Evolutionary conservation across 92 coral and sea anemone genomes (phyloP).

Genomic region (Parazoanthus swiftii): DNA sequence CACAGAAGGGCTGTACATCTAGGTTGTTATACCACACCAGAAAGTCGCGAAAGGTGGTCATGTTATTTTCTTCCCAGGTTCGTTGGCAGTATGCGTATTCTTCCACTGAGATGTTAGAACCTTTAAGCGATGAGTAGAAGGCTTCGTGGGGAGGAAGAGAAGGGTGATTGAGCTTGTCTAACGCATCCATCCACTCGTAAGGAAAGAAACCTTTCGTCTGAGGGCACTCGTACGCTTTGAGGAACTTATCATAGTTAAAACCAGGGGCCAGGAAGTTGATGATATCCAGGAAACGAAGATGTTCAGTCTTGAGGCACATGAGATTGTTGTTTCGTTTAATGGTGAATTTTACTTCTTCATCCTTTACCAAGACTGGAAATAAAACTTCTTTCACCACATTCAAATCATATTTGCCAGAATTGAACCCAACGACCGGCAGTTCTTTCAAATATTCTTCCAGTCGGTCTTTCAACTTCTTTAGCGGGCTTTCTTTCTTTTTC

Average conservation of each 20-base stretch:
- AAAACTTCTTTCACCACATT: conserved; percentile 38
- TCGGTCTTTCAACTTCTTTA: conserved; percentile 25
- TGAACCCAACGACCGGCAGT: conserved; percentile 53
- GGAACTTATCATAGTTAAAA: conserved; percentile 53
- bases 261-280: conserved; percentile 64
- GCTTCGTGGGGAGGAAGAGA: too few species aligned
- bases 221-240: conserved; percentile 54
- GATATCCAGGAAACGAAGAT: conserved; percentile 56
- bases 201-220: neutral
- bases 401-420: conserved; percentile 55
- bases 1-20: conserved; percentile 36
- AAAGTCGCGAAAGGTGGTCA: neutral
- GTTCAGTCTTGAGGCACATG: conserved; percentile 43
- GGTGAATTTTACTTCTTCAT: conserved; percentile 48
- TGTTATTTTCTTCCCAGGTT: neutral
- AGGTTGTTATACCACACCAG: too few species aligned
- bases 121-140: too few species aligned
- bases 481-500: conserved; percentile 11
- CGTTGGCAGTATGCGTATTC: neutral
- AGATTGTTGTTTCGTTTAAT: conserved; percentile 53
- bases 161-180: neutral
- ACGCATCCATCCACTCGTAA: conserved; percentile 21
- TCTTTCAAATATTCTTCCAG: conserved; percentile 45
- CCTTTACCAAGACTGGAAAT: conserved; percentile 13
- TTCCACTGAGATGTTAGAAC: too few species aligned